Evolutionary conservation across 2,888 invertebrate genomes (phyloP).

Genomic region (Orthosia cruda): DNA sequence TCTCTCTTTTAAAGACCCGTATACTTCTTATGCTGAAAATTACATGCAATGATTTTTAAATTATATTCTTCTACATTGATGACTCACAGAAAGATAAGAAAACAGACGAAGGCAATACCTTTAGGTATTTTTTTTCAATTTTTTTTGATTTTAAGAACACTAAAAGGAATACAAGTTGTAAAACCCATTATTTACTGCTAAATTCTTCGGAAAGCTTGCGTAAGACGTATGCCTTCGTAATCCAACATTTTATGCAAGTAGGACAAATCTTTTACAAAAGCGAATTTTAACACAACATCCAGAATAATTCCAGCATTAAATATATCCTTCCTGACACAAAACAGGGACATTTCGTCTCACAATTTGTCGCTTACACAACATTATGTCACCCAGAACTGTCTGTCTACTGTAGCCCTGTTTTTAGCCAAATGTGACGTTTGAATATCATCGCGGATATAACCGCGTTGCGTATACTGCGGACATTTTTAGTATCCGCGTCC

Average conservation of each 20-base stretch:
- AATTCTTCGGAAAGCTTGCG: neutral
- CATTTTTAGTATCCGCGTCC: conserved; percentile 69
- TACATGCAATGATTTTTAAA: too few relatives aligned
- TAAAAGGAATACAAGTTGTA: neutral
- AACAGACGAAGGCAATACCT: too few relatives aligned
- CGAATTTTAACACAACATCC: neutral
- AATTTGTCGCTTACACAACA: conserved; percentile 45
- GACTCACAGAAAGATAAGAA: too few relatives aligned
- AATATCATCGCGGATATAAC: conserved; percentile 47
- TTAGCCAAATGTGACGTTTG: conserved; percentile 44
- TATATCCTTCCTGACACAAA: conserved; percentile 46
- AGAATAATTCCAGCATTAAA: conserved; percentile 33
- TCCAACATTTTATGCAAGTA: neutral
- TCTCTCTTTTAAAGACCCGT: neutral
- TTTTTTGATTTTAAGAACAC: too few relatives aligned
- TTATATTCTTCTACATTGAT: too few relatives aligned
- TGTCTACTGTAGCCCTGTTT: conserved; percentile 46
- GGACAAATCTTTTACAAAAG: neutral
- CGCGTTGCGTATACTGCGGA: conserved; percentile 64
- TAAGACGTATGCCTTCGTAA: neutral
- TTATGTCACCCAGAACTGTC: conserved; percentile 47
- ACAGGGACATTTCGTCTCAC: conserved; percentile 27
- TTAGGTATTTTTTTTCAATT: too few relatives aligned
- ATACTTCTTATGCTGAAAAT: neutral
- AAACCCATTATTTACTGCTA: neutral